Base-by-base conservation (phyloP, 64 coral and sea anemone species). In the Pocillopora verrucosa region DNA sequence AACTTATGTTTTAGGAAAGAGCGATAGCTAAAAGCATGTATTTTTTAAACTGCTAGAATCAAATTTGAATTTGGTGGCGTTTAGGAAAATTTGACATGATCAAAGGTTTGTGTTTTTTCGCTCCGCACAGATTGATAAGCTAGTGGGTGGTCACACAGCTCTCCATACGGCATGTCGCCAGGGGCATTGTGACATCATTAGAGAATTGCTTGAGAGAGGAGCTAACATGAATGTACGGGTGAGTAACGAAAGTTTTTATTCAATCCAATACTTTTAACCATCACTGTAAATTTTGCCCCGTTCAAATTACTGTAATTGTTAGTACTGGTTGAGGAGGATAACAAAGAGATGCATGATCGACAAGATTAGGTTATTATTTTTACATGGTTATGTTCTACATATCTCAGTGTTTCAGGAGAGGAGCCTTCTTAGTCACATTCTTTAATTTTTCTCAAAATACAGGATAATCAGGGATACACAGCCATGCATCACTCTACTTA, bases 381-480 rank as follows among this genome's bases (percentile, higher is more conserved):
- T 4, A 51, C 41, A 51, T 51, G 41, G 41, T 4, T 7, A 51
- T 51, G 7, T 51, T 51, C 41, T 7, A 51, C 7, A 51, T 51
- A 51, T 51, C 41, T 51, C 41, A 51, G 41, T 51, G 41, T 51
- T 51, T 51, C 41, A 51, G 41, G 3, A 7, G 41, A 7, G 7
- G 41, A 51, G 41, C 41, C 7, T 51, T 7, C 41, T 51, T 51
- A 51, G 41, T 75, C 4, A 24, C 0, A 36, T 73, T 2, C 25
- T 51, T 38, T 61, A 45, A 61, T 19, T 13, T 30, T 16, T 73
- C 61, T 24, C 64, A 83, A 20, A 14, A 65, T 22, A 30, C 15
- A 92, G 91, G 91, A 92, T 76, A 13, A 10, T 15, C 76, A 92
- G 45, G 91, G 91, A 37, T 92, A 92, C 35, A 82, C 86, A 13